phyloP scores from a whole-genome alignment of 2,888 invertebrate genomes.

The Elmis aenea region DNA sequence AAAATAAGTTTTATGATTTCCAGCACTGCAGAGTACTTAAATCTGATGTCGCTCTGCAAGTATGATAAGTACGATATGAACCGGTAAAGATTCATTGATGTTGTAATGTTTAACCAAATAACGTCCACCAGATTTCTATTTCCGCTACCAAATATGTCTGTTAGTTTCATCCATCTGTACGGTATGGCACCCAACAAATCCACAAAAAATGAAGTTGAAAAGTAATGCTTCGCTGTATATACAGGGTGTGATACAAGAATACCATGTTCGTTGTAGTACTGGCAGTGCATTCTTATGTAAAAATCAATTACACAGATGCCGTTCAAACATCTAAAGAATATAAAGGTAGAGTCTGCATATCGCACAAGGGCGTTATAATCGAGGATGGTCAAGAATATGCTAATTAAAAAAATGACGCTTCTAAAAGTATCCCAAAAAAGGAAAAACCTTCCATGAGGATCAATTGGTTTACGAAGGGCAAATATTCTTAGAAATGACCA shows the following conservation, averaged over 20 bases:
- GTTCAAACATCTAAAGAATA: no score
- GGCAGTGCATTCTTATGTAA: conserved; percentile 48
- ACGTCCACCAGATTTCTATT: no score
- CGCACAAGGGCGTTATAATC: no score
- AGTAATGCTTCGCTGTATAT: conserved; percentile 48
- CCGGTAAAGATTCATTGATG: conserved; percentile 15
- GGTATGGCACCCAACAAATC: conserved; percentile 49
- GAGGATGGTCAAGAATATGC: no score
- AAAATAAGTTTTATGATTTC: no score
- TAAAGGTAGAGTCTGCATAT: no score
- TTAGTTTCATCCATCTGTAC: conserved; percentile 41
- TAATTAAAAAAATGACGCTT: no score
- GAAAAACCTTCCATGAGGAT: conserved; percentile 16
- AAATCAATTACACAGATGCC: no score
- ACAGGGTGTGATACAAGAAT: conserved; percentile 51
- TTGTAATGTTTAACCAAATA: conserved; percentile 10
- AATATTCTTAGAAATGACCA: conserved; percentile 15
- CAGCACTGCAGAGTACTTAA: conserved; percentile 8
- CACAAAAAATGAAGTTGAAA: conserved; percentile 45
- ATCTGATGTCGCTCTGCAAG: conserved; percentile 9
- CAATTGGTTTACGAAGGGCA: conserved; percentile 9
- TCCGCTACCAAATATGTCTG: conserved; percentile 10
- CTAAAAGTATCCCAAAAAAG: conserved; percentile 17
- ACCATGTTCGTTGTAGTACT: conserved; percentile 49
- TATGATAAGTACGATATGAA: conserved; percentile 15